Percentiles rank a stretch among this genome's conserved stretches.
Evolutionary conservation across 2,113 vertebrate species (phyloP).

Genomic region (Trinectes maculatus): DNA sequence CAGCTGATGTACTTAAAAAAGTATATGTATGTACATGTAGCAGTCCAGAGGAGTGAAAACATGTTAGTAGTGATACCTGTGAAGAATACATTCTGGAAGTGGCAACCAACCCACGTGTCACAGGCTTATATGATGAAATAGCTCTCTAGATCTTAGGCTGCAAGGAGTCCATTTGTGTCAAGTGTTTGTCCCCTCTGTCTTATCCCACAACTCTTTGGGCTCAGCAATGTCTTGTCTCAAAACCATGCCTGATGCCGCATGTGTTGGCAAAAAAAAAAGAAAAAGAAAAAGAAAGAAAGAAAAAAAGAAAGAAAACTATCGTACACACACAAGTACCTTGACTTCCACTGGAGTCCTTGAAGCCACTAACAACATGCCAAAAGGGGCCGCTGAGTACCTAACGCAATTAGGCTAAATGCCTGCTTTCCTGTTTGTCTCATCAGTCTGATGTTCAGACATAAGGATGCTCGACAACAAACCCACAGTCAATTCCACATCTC

Average conservation of each 20-base stretch:
- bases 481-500: constrained; percentile 20
- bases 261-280: constrained; percentile 34
- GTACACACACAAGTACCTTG: constrained; percentile 30
- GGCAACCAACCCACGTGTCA: constrained; percentile 68
- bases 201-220: constrained; percentile 68
- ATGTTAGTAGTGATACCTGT: constrained; percentile 60
- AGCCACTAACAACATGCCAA: constrained; percentile 49
- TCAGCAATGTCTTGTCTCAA: constrained; percentile 64
- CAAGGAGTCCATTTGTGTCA: constrained; percentile 60
- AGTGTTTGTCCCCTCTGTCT: constrained; percentile 74
- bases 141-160: constrained; percentile 55
- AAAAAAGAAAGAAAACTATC: constrained; percentile 3
- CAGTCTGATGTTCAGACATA: constrained; percentile 56
- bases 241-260: constrained; percentile 62
- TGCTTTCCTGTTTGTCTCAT: constrained; percentile 73
- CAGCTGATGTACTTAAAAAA: constrained; percentile 40
- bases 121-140: constrained; percentile 62
- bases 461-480: constrained; percentile 52
- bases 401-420: constrained; percentile 39
- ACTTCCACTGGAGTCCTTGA: constrained; percentile 31
- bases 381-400: constrained; percentile 26
- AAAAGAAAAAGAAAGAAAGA: constrained; percentile 4
- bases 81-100: constrained; percentile 68
- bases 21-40: constrained; percentile 48
- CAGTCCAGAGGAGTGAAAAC: constrained; percentile 55